Evolutionary conservation across 2,113 vertebrate species (phyloP), one percentile per base, ranked within the genome.

Genomic region (Hyperopisus bebe): DNA sequence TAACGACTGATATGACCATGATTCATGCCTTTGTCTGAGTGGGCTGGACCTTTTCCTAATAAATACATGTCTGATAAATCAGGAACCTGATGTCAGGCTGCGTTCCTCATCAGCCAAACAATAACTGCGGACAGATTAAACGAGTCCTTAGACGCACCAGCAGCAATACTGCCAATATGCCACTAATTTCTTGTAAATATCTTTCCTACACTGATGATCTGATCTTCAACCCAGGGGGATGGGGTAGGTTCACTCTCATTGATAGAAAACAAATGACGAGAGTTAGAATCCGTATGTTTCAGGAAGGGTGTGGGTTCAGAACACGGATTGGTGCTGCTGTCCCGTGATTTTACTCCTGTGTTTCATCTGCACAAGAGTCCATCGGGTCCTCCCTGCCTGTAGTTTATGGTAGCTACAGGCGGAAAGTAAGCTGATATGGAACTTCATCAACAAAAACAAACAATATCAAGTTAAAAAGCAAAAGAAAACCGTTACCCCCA

Each of bases 21-120:
- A 87, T 42, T 87, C 85, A 87, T 55, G 85, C 47, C 24, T 87
- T 87, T 53, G 85, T 87, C 85, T 86, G 46, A 86, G 27, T 87
- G 85, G 85, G 47, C 15, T 55, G 50, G 48, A 27, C 50, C 27
- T 27, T 31, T 55, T 87, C 50, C 85, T 53, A 87, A 53, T 87
- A 87, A 87, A 53, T 9, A 47, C 21, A 17, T 27, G 27, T 53
- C 48, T 55, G 47, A 35, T 39, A 47, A n/a, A 84, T 47, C 44
- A 46, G 82, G 82, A 84, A 35, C n/a, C 85, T 86, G 85, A 86
- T 51, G 47, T 53, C 11, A 31, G 39, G 21, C n/a, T 51, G 85
- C 1, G 13, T 27, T 31, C 47, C 7, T 85, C 9, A 86, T 47
- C 46, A 48, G 83, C 24, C 83, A 15, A 50, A 50, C 42, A 74